phyloP scores from a whole-genome alignment of 2,113 vertebrate genomes.

The Epinephelus moara region DNA sequence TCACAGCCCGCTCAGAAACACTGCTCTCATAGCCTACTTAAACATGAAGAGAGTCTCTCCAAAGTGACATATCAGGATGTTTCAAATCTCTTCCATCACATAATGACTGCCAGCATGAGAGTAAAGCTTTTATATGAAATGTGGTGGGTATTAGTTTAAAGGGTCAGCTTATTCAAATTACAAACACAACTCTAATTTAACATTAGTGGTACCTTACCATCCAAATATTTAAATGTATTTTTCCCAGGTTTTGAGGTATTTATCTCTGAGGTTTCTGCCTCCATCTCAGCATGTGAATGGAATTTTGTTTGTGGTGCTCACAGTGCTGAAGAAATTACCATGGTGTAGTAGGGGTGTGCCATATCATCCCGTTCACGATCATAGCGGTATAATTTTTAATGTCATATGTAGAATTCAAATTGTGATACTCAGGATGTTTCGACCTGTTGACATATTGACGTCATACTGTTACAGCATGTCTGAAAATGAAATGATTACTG shows the following conservation, averaged over 20 bases:
- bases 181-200: not conserved
- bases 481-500: no score
- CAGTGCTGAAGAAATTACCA: no score
- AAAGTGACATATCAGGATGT: conserved; percentile 44
- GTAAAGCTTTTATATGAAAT: not conserved
- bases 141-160: not conserved
- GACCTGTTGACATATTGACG: no score
- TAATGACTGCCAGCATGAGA: conserved; percentile 23
- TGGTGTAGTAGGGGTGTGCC: no score
- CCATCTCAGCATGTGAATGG: not conserved
- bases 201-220: not conserved
- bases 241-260: conserved; percentile 2
- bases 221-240: not conserved
- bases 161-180: conserved; percentile 2
- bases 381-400: no score
- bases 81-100: conserved; percentile 37
- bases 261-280: conserved; percentile 14
- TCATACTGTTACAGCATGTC: no score
- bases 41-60: conserved; percentile 43
- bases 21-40: conserved; percentile 37
- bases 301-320: not conserved
- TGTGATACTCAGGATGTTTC: no score
- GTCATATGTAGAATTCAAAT: no score
- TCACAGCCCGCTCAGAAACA: conserved; percentile 24
- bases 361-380: no score